Base-by-base conservation (phyloP, 2,888 invertebrate genomes). In the Sarcophaga carnaria region DNA sequence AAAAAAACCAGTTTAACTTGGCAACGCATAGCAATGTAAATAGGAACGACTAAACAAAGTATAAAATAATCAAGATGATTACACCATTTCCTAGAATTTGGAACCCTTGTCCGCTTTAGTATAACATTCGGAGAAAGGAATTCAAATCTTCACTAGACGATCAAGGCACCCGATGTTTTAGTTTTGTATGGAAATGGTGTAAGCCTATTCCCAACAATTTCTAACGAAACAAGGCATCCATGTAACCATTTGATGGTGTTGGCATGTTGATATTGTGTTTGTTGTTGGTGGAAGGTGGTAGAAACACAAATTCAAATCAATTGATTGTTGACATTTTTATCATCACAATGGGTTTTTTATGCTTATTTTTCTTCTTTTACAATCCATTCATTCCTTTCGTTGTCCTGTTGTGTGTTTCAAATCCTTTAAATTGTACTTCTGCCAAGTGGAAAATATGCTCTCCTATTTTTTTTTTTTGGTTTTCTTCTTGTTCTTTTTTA, bases 251-350 rank as follows among this genome's bases (percentile, higher is more conserved):
- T 25, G 14, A 10, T 37, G 37, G 20, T 69, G 45, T 80, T 47
- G 69, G 62, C 22, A 69, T 59, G 69, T 64, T 25, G 11, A 25
- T 76, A 62, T 62, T 62, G 37, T 37, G 37, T 37, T 37, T 37
- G 37, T 37, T 22, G 47, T 27, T 62, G 67, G 8, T 47, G 22
- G 14, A 60, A 69, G 47, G 27, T 71, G 76, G 14, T 25, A 64
- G 45, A 37, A 59, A 66, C 37, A 66, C 45, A 78, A 81, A 80
- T 71, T 87, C 83, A 83, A 84, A 79, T 87, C 86, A 87, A 87
- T 87, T 87, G 80, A 75, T 83, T 87, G 83, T 76, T 87, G 75
- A 81, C 80, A 87, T 75, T 87, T 86, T 75, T 79, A 84, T 81
- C 75, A 76, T 84, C 66, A 81, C 79, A 72, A 75, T 67, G 60